A percentile compares a stretch with the other conserved stretches of the same genome.
Evolutionary conservation across 2,888 invertebrate genomes (phyloP).

Genomic region (Ormyrus labotus): DNA sequence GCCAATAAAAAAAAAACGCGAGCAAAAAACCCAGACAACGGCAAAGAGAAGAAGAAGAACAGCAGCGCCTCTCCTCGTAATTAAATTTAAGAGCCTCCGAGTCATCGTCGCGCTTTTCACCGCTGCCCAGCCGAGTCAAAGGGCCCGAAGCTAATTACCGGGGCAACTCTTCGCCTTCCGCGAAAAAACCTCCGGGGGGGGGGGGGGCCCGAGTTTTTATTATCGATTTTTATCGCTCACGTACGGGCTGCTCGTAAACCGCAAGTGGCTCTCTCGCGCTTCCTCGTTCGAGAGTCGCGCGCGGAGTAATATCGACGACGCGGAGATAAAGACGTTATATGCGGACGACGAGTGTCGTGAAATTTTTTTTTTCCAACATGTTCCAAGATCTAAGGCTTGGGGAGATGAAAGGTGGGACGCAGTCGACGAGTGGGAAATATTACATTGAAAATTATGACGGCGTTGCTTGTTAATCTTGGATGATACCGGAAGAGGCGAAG

Average conservation of each 20-base stretch:
- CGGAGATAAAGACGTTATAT: slow-evolving; percentile 17
- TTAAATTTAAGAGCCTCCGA: slow-evolving; percentile 41
- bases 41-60: too few species aligned
- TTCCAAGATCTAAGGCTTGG: too few species aligned
- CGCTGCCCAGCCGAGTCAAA: background rate
- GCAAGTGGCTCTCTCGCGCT: slow-evolving; percentile 12
- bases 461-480: too few species aligned
- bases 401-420: too few species aligned
- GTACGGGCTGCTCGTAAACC: slow-evolving; percentile 16
- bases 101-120: slow-evolving; percentile 1
- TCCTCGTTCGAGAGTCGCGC: background rate
- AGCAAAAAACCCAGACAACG: too few species aligned
- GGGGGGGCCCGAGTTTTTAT: slow-evolving; percentile 11
- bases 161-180: background rate
- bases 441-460: too few species aligned
- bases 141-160: slow-evolving; percentile 21
- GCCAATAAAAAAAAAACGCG: too few species aligned
- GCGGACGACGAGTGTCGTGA: background rate
- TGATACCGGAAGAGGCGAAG: too few species aligned
- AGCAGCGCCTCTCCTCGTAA: background rate
- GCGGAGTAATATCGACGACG: background rate
- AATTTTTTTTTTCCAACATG: slow-evolving; percentile 22
- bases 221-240: slow-evolving; percentile 45
- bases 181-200: background rate
- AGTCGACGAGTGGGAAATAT: too few species aligned